phyloP scores from a whole-genome alignment of 2,888 invertebrate genomes.

The Scaptomyza polygonia region DNA sequence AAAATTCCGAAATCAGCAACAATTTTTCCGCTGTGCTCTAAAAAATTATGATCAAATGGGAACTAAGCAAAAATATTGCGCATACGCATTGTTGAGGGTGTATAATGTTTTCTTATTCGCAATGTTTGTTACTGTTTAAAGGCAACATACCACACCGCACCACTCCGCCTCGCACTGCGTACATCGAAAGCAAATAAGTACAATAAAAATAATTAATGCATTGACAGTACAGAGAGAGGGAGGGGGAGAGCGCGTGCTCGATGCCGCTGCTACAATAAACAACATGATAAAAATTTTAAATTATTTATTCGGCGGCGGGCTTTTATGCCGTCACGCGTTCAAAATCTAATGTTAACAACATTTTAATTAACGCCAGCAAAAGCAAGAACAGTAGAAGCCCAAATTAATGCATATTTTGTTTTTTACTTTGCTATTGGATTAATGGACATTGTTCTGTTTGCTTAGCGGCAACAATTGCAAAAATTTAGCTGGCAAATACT shows the following conservation, averaged over 20 bases:
- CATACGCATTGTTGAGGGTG: slow-evolving; percentile 33
- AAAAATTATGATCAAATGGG: slow-evolving; percentile 70
- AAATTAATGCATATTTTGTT: slow-evolving; percentile 45
- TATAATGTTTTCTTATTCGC: slow-evolving; percentile 20
- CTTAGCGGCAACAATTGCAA: slow-evolving; percentile 33
- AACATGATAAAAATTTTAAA: slow-evolving; percentile 62
- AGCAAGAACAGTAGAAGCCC: slow-evolving; percentile 21
- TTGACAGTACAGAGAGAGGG: slow-evolving; percentile 30
- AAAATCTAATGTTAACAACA: slow-evolving; percentile 78
- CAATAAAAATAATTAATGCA: slow-evolving; percentile 55
- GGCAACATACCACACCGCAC: not conserved
- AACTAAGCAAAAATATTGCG: slow-evolving; percentile 41
- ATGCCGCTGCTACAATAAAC: slow-evolving; percentile 44
- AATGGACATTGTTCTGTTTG: slow-evolving; percentile 26
- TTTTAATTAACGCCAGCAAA: slow-evolving; percentile 64
- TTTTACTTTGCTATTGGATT: slow-evolving; percentile 49
- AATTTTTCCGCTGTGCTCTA: slow-evolving; percentile 28
- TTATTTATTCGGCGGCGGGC: slow-evolving; percentile 71
- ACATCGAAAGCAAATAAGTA: slow-evolving; percentile 51
- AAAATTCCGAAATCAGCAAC: slow-evolving; percentile 26
- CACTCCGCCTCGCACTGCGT: not conserved
- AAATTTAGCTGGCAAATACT: slow-evolving; percentile 54
- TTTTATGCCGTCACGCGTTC: slow-evolving; percentile 62
- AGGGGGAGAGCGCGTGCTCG: slow-evolving; percentile 4
- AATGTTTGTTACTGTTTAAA: slow-evolving; percentile 39